Evolutionary conservation across 2,113 vertebrate genomes (phyloP).

Genomic region (Picathartes gymnocephalus): DNA sequence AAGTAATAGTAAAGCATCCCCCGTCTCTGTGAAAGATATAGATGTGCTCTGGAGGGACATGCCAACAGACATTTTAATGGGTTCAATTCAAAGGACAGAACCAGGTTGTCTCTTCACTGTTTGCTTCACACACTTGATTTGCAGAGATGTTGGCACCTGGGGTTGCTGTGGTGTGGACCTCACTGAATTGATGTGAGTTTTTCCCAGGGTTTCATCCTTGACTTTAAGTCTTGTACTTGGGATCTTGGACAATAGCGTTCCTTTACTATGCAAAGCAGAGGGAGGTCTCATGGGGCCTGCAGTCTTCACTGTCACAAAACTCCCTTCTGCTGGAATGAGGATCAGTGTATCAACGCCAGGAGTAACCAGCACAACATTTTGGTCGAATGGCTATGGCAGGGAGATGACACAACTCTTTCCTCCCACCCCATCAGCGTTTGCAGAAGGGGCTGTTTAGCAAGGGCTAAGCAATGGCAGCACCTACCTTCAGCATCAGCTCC

Average conservation of each 20-base stretch:
- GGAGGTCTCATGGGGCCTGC: neutral
- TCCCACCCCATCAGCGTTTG: neutral
- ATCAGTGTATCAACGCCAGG: neutral
- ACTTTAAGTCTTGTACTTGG: neutral
- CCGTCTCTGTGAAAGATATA: neutral
- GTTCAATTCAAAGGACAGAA: neutral
- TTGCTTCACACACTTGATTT: neutral
- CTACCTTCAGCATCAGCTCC: slow-evolving; percentile 34
- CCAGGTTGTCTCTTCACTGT: neutral
- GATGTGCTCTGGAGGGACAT: neutral
- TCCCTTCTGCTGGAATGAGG: neutral
- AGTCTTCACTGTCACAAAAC: neutral
- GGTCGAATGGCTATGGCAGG: neutral
- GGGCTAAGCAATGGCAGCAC: neutral
- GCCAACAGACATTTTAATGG: neutral
- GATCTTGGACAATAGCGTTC: neutral
- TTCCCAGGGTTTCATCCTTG: neutral
- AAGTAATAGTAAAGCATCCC: slow-evolving; percentile 42
- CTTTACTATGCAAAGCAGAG: neutral
- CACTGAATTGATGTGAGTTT: neutral
- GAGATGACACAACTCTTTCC: neutral
- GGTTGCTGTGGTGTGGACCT: neutral
- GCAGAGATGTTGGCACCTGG: neutral
- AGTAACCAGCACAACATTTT: neutral
- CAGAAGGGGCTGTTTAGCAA: neutral